phyloP scores from a whole-genome alignment of 2,888 invertebrate species.

The Tribolium freemani region DNA sequence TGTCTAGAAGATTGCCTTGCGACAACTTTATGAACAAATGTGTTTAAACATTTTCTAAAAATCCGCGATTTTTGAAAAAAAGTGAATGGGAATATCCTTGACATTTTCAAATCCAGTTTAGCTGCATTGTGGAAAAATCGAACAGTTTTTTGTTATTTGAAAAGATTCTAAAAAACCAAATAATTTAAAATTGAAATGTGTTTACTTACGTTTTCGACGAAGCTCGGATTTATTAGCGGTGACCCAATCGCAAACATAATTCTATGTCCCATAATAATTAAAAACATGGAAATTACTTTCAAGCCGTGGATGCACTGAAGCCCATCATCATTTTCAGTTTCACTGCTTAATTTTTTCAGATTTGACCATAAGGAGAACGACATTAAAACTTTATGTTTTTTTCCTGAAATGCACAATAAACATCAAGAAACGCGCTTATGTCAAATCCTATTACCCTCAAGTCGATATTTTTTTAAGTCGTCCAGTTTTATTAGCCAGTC shows the following conservation, averaged over 20 bases:
- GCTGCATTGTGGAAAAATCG: background rate
- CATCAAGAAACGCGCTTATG: background rate
- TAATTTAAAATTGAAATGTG: too few relatives aligned
- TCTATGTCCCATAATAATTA: constrained; percentile 60
- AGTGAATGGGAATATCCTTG: too few relatives aligned
- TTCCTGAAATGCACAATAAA: constrained; percentile 49
- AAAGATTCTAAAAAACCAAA: too few relatives aligned
- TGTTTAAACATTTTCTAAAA: background rate
- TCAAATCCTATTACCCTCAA: constrained; percentile 11
- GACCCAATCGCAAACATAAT: constrained; percentile 61
- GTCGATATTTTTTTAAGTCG: constrained; percentile 40
- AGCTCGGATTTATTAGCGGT: constrained; percentile 58
- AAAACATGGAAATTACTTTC: constrained; percentile 59
- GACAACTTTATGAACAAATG: too few relatives aligned
- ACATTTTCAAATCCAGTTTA: background rate
- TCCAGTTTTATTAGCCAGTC: constrained; percentile 48
- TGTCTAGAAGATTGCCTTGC: too few relatives aligned
- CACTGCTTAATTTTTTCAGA: constrained; percentile 54
- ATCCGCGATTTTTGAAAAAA: background rate
- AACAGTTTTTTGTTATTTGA: background rate
- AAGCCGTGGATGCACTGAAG: constrained; percentile 60
- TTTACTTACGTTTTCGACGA: constrained; percentile 57
- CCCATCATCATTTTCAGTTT: constrained; percentile 52
- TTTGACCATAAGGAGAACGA: constrained; percentile 58
- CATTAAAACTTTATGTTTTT: constrained; percentile 51